Evolutionary conservation across 2,113 vertebrate species (phyloP).

Genomic region (Saguinus imperator): DNA sequence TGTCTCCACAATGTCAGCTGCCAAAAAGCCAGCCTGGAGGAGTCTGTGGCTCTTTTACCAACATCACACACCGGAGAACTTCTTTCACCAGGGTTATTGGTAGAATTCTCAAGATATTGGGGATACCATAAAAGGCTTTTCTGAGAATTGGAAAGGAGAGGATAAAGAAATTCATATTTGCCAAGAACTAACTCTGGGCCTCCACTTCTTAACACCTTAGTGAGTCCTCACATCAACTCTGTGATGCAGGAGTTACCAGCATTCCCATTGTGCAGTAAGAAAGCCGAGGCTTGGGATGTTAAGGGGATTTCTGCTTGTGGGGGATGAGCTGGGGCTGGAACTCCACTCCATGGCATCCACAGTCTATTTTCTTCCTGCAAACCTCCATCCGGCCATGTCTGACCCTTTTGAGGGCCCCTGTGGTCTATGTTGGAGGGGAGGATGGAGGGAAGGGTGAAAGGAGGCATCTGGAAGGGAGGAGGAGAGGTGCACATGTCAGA

Average conservation of each 20-base stretch:
- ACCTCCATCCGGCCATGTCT: background rate
- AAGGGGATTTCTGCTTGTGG: background rate
- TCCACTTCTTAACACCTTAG: background rate
- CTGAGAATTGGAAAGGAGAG: background rate
- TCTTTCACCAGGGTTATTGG: background rate
- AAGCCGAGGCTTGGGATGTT: background rate
- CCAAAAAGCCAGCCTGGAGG: background rate
- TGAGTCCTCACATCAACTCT: background rate
- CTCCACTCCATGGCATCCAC: background rate
- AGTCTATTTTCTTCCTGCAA: background rate
- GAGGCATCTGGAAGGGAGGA: background rate
- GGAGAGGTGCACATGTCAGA: too few relatives aligned
- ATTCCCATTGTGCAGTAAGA: background rate
- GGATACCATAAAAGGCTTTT: background rate
- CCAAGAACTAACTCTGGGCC: background rate
- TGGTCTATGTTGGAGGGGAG: background rate
- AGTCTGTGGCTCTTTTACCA: accelerated
- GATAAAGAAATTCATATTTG: background rate
- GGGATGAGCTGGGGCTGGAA: background rate
- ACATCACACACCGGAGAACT: too few relatives aligned
- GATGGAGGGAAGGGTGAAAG: background rate
- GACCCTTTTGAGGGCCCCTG: background rate
- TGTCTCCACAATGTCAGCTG: background rate
- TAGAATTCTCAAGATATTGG: background rate
- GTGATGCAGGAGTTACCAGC: background rate